These are phyloP conservation scores for Antennarius maculatus DNA, from an alignment of 2,797 vertebrate species.

Conservation along the genomic window DNA sequence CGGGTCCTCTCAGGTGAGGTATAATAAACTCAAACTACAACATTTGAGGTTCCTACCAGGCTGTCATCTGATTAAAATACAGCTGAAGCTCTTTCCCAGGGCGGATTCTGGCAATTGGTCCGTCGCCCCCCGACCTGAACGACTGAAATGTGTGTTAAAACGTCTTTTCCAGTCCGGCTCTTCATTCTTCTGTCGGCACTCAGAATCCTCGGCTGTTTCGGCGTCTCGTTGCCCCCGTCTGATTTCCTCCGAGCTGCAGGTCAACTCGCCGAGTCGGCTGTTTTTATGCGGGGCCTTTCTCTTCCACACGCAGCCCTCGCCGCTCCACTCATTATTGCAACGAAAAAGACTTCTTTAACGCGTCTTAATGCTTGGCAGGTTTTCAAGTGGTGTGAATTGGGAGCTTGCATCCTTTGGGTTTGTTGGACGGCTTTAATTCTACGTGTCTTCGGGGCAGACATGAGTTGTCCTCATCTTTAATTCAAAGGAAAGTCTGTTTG, in stretches of 20 bases:
- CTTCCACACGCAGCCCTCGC: conserved; percentile 1
- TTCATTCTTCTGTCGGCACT: neutral
- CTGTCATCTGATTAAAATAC: too few species aligned
- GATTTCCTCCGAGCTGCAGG: conserved; percentile 21
- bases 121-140: too few species aligned
- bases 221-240: neutral
- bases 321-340: neutral
- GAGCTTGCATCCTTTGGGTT: neutral
- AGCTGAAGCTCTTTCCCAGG: too few species aligned
- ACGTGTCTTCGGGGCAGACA: neutral
- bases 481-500: neutral
- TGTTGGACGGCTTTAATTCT: too few species aligned
- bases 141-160: neutral
- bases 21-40: too few species aligned
- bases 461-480: too few species aligned
- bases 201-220: conserved; percentile 2
- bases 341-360: conserved; percentile 5
- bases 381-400: neutral
- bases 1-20: too few species aligned
- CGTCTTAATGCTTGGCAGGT: neutral
- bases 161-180: neutral
- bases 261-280: neutral
- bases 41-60: too few species aligned
- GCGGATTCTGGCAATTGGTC: too few species aligned
- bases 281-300: conserved; percentile 1